These are phyloP conservation scores for Antedon mediterranea DNA, from an alignment of 53 echinoderm and acorn worm species.

Conservation along the genomic window DNA sequence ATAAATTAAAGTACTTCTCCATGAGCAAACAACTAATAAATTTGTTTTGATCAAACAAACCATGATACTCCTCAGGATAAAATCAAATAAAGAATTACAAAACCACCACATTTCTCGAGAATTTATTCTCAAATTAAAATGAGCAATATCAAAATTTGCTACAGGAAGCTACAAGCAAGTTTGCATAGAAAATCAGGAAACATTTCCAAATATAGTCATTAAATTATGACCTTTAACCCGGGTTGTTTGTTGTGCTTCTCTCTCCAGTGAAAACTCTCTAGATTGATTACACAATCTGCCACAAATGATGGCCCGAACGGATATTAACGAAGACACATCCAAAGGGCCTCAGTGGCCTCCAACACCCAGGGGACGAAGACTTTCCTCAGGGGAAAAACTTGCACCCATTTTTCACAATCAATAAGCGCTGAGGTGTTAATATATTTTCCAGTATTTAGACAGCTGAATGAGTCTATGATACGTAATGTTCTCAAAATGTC, in stretches of 20 bases:
- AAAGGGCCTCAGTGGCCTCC: neutral
- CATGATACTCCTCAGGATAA: no score
- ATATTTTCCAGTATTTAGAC: neutral
- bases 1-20: no score
- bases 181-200: neutral
- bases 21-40: no score
- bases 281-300: neutral
- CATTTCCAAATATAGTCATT: neutral
- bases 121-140: neutral
- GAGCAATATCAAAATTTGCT: neutral
- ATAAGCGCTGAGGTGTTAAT: neutral
- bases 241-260: neutral
- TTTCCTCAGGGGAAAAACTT: neutral
- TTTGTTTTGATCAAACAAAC: no score
- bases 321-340: neutral
- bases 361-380: neutral
- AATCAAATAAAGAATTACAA: no score
- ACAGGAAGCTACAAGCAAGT: neutral
- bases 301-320: neutral
- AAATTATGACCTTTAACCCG: neutral
- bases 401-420: slow-evolving; percentile 1
- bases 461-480: neutral
- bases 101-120: neutral
- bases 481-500: neutral
- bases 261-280: neutral